Conservation (phyloP, 2,888 invertebrate genomes). For the Heliconius ismenius region DNA sequence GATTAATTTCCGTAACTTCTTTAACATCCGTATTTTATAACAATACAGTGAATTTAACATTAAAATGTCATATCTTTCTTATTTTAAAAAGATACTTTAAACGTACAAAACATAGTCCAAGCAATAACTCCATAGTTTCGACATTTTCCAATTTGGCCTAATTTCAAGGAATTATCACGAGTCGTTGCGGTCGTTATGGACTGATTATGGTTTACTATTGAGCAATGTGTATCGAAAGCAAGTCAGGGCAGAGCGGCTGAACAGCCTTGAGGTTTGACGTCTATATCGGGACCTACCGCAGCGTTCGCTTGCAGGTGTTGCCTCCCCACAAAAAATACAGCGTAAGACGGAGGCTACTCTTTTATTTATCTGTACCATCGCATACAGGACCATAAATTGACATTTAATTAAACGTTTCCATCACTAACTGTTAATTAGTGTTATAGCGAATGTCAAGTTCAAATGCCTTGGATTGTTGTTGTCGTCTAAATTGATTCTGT, state of each 20-base stretch:
- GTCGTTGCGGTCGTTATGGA: constrained; percentile 50
- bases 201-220: constrained; percentile 63
- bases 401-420: constrained; percentile 55
- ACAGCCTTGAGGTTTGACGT: constrained; percentile 80
- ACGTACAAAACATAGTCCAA: not conserved
- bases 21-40: no score
- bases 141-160: constrained; percentile 17
- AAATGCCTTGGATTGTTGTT: constrained; percentile 31
- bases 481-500: not conserved
- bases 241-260: constrained; percentile 53
- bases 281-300: constrained; percentile 82
- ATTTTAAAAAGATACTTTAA: not conserved
- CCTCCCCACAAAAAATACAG: constrained; percentile 69
- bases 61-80: not conserved
- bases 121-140: not conserved
- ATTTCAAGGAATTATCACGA: constrained; percentile 42
- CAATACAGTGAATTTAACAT: not conserved
- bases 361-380: constrained; percentile 64
- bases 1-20: no score
- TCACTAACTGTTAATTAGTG: constrained; percentile 40
- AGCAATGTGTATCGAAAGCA: constrained; percentile 70
- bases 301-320: constrained; percentile 77
- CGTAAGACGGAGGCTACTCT: constrained; percentile 74
- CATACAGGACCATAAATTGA: constrained; percentile 57
- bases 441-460: constrained; percentile 34